Conservation (phyloP, 30 jellyfish, hydroid and myxozoan species). For the Aurelia sp. region DNA sequence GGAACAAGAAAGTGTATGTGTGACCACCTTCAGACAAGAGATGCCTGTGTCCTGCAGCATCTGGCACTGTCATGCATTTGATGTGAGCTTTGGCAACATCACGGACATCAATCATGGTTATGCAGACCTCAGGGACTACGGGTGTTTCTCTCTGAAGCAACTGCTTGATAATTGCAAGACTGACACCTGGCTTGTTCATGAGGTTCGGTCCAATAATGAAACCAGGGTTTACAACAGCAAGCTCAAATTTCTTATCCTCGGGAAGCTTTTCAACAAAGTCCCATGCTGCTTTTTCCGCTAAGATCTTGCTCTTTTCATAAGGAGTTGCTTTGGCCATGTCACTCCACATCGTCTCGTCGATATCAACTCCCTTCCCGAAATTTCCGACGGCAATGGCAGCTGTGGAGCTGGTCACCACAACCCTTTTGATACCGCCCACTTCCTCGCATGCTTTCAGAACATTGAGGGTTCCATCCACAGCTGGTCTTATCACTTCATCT, state of each 20-base stretch:
- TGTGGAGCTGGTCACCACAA: constrained; percentile 60
- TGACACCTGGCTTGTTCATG: constrained; percentile 28
- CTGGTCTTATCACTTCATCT: constrained; percentile 57
- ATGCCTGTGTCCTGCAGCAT: constrained; percentile 68
- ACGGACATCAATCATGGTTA: constrained; percentile 45
- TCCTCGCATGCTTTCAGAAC: constrained; percentile 56
- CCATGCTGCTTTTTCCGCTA: constrained; percentile 73
- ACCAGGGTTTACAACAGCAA: constrained; percentile 51
- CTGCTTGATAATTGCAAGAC: constrained; percentile 14
- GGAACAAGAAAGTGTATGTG: constrained; percentile 10
- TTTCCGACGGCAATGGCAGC: constrained; percentile 52
- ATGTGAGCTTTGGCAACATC: constrained; percentile 66
- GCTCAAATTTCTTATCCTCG: constrained; percentile 41
- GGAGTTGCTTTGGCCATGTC: constrained; percentile 27
- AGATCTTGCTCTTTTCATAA: constrained; percentile 42
- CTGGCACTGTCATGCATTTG: constrained; percentile 45
- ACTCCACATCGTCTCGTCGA: constrained; percentile 34
- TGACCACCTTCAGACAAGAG: constrained; percentile 7
- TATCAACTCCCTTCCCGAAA: constrained; percentile 16
- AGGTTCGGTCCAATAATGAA: constrained; percentile 52
- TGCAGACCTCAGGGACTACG: constrained; percentile 33
- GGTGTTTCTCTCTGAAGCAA: constrained; percentile 33
- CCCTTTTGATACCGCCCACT: constrained; percentile 67
- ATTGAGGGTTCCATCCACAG: constrained; percentile 63
- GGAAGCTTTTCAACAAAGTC: constrained; percentile 54